phyloP scores from a whole-genome alignment of 2,113 vertebrate genomes.

The Antechinus flavipes region DNA sequence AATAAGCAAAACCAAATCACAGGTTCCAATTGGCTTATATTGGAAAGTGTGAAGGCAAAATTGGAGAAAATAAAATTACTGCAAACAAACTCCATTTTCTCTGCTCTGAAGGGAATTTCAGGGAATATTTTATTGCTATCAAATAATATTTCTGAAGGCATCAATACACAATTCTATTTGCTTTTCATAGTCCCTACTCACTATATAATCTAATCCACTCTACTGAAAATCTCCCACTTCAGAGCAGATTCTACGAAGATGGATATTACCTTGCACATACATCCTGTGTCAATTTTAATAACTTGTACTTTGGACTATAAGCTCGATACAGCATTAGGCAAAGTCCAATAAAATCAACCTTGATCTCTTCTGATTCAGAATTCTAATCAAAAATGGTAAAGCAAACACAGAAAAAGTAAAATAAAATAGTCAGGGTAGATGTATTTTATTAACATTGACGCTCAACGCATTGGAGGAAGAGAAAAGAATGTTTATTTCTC shows the following conservation, averaged over 20 bases:
- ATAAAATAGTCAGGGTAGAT: slow-evolving; percentile 69
- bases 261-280: slow-evolving; percentile 79
- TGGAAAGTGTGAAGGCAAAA: slow-evolving; percentile 86
- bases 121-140: slow-evolving; percentile 88
- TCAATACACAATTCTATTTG: slow-evolving; percentile 89
- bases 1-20: slow-evolving; percentile 90
- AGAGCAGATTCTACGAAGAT: slow-evolving; percentile 78
- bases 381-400: slow-evolving; percentile 78
- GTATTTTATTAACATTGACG: slow-evolving; percentile 77
- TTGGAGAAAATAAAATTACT: slow-evolving; percentile 90
- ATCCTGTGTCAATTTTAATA: slow-evolving; percentile 79
- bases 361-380: slow-evolving; percentile 74
- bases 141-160: slow-evolving; percentile 90
- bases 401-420: slow-evolving; percentile 68
- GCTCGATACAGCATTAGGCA: slow-evolving; percentile 56
- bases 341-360: slow-evolving; percentile 71
- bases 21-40: slow-evolving; percentile 91
- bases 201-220: slow-evolving; percentile 83
- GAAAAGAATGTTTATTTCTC: slow-evolving; percentile 30
- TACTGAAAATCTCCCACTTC: slow-evolving; percentile 79
- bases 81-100: slow-evolving; percentile 91
- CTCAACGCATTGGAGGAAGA: slow-evolving; percentile 55
- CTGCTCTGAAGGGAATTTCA: slow-evolving; percentile 88
- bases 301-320: slow-evolving; percentile 71
- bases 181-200: slow-evolving; percentile 78